Conservation (phyloP, 2,888 invertebrate genomes). For the Campoplex capitator region DNA sequence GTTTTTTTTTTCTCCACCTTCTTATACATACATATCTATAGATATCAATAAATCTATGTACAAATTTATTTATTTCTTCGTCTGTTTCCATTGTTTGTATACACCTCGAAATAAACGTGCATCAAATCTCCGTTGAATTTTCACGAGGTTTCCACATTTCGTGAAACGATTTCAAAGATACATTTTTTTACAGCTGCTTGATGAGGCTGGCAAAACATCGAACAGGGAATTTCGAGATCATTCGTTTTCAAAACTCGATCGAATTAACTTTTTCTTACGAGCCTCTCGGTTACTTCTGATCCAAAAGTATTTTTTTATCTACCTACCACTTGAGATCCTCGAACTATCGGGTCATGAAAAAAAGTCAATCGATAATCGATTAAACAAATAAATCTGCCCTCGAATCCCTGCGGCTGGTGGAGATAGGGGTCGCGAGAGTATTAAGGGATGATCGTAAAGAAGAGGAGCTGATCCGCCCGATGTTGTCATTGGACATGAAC, state of each 20-base stretch:
- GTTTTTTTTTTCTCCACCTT: constrained; percentile 64
- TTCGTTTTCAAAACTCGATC: too few relatives aligned
- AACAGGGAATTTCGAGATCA: neutral
- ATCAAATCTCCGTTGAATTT: constrained; percentile 3
- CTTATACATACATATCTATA: constrained; percentile 13
- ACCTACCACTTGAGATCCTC: constrained; percentile 13
- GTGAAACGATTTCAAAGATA: neutral
- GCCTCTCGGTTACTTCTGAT: constrained; percentile 20
- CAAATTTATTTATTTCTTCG: neutral
- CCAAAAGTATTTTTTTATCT: constrained; percentile 22
- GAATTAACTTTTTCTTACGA: neutral
- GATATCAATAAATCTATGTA: constrained; percentile 19
- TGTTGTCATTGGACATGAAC: constrained; percentile 81
- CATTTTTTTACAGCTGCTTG: neutral
- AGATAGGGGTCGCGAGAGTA: constrained; percentile 69
- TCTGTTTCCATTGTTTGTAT: neutral
- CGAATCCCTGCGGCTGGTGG: constrained; percentile 35
- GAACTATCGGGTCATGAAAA: constrained; percentile 38
- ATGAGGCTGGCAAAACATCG: neutral
- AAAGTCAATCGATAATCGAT: constrained; percentile 68
- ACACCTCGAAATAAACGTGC: constrained; percentile 45
- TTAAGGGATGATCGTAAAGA: constrained; percentile 77
- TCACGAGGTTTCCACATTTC: neutral
- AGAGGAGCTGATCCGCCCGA: constrained; percentile 78
- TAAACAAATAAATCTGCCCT: constrained; percentile 70